These are phyloP conservation scores for Linepithema humile DNA, from an alignment of 1,140 invertebrate species.

Conservation along the genomic window DNA sequence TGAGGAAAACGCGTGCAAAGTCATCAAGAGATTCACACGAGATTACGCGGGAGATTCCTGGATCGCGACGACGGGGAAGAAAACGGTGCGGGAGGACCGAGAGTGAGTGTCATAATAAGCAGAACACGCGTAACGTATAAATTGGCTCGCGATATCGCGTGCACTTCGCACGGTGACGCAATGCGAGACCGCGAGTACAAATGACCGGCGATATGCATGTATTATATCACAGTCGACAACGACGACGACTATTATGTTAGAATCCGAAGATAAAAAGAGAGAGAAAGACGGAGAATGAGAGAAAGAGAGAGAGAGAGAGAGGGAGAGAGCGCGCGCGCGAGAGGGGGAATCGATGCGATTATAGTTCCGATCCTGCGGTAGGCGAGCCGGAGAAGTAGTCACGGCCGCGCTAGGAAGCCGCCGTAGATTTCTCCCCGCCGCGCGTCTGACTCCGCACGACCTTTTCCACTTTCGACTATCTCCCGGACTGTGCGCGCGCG, in stretches of 20 bases:
- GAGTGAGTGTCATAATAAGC: conserved; percentile 39
- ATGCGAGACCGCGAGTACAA: background rate
- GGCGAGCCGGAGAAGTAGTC: conserved; percentile 31
- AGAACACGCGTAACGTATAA: background rate
- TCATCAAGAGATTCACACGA: background rate
- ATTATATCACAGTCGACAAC: background rate
- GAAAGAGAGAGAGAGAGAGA: background rate
- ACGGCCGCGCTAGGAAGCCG: conserved; percentile 10
- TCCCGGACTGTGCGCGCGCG: conserved; percentile 34
- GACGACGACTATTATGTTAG: background rate
- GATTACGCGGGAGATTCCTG: background rate
- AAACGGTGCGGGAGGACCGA: background rate
- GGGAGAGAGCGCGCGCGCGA: background rate
- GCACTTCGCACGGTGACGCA: conserved; percentile 28
- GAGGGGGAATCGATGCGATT: conserved; percentile 16
- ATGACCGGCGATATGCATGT: background rate
- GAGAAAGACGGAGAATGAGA: background rate
- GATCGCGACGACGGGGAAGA: background rate
- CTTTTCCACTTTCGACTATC: conserved; percentile 54
- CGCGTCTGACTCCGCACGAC: conserved; percentile 49
- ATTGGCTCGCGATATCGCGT: conserved; percentile 2
- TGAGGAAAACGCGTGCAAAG: background rate
- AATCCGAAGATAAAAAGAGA: background rate
- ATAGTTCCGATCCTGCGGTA: conserved; percentile 27
- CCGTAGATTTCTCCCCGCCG: background rate